Evolutionary conservation across 2,888 invertebrate genomes (phyloP).

Genomic region (Eristalis arbustorum): DNA sequence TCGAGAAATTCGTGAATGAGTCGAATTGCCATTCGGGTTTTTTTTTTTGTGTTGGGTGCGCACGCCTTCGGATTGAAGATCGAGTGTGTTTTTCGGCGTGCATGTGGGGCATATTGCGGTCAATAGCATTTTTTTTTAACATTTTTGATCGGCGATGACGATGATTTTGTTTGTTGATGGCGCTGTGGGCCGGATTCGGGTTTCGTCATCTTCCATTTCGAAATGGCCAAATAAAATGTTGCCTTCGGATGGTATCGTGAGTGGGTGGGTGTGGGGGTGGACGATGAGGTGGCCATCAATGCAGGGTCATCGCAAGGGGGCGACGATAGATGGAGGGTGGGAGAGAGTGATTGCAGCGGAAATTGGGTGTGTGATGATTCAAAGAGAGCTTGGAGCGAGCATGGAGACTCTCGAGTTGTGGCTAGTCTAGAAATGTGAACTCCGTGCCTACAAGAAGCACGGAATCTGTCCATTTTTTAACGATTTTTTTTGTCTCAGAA

Average conservation of each 20-base stretch:
- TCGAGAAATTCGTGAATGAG: conserved; percentile 54
- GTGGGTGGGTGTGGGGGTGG: conserved; percentile 4
- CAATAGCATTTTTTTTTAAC: conserved; percentile 21
- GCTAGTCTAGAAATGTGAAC: too few species aligned
- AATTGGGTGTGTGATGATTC: neutral
- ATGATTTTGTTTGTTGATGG: neutral
- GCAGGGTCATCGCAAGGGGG: too few species aligned
- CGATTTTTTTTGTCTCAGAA: too few species aligned
- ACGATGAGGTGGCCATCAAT: neutral
- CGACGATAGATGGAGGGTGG: too few species aligned
- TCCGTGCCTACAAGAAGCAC: too few species aligned
- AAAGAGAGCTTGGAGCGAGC: too few species aligned
- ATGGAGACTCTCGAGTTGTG: too few species aligned
- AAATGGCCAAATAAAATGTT: conserved; percentile 20
- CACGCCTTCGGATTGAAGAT: conserved; percentile 8
- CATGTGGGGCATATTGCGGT: conserved; percentile 49
- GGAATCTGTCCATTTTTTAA: too few species aligned
- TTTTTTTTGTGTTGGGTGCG: neutral
- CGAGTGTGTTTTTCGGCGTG: neutral
- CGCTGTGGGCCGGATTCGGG: conserved; percentile 15
- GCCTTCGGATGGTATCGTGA: neutral
- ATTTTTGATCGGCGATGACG: neutral
- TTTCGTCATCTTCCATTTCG: conserved; percentile 43
- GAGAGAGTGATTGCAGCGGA: neutral
- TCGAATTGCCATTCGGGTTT: neutral